Conservation (phyloP, 35 echinoderm and acorn worm genomes). For the Acanthaster planci region DNA sequence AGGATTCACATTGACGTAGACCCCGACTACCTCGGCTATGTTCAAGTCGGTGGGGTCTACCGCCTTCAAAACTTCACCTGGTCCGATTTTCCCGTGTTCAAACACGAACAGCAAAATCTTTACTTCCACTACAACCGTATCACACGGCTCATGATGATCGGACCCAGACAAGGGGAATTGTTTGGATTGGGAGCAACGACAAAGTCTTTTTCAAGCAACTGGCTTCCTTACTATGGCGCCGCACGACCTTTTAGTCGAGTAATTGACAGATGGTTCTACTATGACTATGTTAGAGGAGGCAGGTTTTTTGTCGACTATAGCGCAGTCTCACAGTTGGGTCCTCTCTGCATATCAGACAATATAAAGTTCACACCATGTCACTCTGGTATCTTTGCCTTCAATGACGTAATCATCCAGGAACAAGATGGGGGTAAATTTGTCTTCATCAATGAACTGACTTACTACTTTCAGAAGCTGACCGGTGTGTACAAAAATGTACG, state of each 20-base stretch:
- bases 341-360: not conserved
- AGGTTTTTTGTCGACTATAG: not conserved
- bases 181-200: not conserved
- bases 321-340: not conserved
- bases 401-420: not conserved
- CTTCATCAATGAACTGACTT: not conserved
- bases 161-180: not conserved
- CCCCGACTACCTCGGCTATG: not conserved
- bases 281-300: not conserved
- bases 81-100: conserved; percentile 13
- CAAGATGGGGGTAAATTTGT: not conserved
- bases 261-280: conserved; percentile 6
- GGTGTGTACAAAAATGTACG: not conserved
- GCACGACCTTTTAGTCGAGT: not conserved
- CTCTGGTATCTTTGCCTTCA: not conserved
- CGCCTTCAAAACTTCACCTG: not conserved
- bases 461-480: not conserved
- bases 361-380: not conserved
- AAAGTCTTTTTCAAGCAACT: not conserved
- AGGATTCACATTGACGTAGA: not conserved
- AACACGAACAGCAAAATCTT: not conserved
- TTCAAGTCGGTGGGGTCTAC: not conserved
- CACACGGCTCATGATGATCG: not conserved
- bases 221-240: not conserved
- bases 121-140: not conserved